Evolutionary conservation across 2,797 vertebrate species (phyloP).

Genomic region (Mus spretus): DNA sequence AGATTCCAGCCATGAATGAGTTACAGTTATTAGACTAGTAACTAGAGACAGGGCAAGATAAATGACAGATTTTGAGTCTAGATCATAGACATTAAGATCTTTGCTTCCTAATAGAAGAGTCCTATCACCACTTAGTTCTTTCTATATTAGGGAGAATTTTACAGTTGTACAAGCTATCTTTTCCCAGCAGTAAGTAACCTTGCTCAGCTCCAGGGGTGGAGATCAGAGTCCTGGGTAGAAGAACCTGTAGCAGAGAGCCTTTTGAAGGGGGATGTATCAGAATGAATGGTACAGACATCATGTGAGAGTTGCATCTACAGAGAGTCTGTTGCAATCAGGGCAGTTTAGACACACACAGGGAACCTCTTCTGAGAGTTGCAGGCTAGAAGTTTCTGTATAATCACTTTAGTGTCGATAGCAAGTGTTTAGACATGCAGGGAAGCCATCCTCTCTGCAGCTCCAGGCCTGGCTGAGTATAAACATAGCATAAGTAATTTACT

Average conservation of each 20-base stretch:
- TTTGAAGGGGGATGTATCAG: neutral
- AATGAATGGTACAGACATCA: neutral
- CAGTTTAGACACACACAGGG: neutral
- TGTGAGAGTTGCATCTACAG: neutral
- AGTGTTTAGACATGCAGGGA: neutral
- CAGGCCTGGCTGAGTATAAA: neutral
- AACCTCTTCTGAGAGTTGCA: neutral
- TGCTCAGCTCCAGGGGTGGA: neutral
- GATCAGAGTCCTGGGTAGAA: neutral
- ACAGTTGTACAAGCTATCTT: neutral
- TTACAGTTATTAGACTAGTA: neutral
- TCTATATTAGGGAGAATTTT: neutral
- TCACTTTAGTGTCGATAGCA: neutral
- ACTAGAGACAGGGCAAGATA: constrained; percentile 1
- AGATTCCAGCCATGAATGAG: neutral
- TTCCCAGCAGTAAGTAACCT: accelerated
- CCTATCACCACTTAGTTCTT: neutral
- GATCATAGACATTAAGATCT: neutral
- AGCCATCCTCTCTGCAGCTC: neutral
- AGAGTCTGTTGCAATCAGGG: neutral
- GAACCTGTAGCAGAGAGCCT: neutral
- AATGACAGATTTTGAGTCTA: neutral
- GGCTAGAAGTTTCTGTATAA: neutral
- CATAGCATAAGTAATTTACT: neutral
- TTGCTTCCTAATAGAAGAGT: neutral